phyloP scores from a whole-genome alignment of 2,113 vertebrate genomes.

The Probosciger aterrimus region DNA sequence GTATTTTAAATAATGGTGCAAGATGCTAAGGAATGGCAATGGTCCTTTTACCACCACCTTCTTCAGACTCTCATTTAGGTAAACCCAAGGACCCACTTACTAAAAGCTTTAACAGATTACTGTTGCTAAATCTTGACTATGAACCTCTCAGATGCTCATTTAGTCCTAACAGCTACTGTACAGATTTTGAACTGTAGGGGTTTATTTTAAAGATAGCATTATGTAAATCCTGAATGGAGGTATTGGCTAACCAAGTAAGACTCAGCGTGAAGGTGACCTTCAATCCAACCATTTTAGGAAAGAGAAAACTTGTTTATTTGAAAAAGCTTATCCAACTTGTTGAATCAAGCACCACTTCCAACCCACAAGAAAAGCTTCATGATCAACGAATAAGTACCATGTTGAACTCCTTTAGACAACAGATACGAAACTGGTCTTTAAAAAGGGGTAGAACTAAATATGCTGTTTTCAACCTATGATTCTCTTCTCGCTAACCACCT shows the following conservation, averaged over 20 bases:
- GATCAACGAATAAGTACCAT: neutral
- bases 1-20: neutral
- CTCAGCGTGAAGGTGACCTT: neutral
- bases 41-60: neutral
- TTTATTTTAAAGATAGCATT: neutral
- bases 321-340: neutral
- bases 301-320: neutral
- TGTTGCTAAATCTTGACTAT: neutral
- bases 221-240: neutral
- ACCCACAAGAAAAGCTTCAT: neutral
- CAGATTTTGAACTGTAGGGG: neutral
- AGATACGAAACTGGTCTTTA: neutral
- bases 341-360: neutral
- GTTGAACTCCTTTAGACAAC: neutral
- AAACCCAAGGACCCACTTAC: neutral
- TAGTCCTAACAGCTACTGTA: neutral
- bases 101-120: neutral
- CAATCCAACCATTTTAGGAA: neutral
- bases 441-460: neutral
- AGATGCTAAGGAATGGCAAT: neutral
- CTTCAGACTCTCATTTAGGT: neutral
- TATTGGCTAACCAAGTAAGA: neutral
- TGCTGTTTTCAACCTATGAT: neutral
- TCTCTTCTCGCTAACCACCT: neutral
- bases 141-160: neutral